phyloP scores from a whole-genome alignment of 1,140 invertebrate species.

The Trypoxylus dichotomus region DNA sequence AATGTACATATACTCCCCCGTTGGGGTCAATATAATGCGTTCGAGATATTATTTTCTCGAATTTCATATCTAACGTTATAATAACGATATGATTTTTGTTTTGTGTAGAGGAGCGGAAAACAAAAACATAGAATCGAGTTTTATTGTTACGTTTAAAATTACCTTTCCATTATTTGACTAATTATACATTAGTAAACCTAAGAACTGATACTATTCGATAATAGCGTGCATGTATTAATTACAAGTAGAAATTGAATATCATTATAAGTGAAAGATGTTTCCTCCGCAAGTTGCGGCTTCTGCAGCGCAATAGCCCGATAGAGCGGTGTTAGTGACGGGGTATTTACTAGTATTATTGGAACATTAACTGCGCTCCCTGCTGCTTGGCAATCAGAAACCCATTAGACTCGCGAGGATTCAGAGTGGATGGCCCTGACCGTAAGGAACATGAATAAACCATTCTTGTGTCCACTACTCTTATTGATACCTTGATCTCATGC shows the following conservation, averaged over 20 bases:
- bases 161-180: slow-evolving; percentile 9
- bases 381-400: slow-evolving; percentile 45
- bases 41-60: slow-evolving; percentile 8
- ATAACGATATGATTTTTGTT: slow-evolving; percentile 4
- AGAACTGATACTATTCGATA: slow-evolving; percentile 1
- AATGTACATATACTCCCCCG: background rate
- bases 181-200: slow-evolving; percentile 10
- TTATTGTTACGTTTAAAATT: slow-evolving; percentile 12
- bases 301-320: slow-evolving; percentile 11
- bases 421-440: slow-evolving; percentile 39
- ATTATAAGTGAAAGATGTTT: slow-evolving; percentile 29
- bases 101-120: background rate
- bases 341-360: slow-evolving; percentile 38
- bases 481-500: slow-evolving; percentile 23
- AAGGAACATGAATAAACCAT: slow-evolving; percentile 30
- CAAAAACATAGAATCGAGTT: background rate
- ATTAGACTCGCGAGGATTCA: slow-evolving; percentile 41
- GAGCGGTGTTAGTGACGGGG: slow-evolving; percentile 22
- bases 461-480: slow-evolving; percentile 16
- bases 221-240: slow-evolving; percentile 20
- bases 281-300: slow-evolving; percentile 21
- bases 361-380: slow-evolving; percentile 40
- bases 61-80: slow-evolving; percentile 9
- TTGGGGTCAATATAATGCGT: background rate
- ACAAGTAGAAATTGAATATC: slow-evolving; percentile 30